Conservation (phyloP, 2,888 invertebrate genomes). For the Latrodectus hesperus region DNA sequence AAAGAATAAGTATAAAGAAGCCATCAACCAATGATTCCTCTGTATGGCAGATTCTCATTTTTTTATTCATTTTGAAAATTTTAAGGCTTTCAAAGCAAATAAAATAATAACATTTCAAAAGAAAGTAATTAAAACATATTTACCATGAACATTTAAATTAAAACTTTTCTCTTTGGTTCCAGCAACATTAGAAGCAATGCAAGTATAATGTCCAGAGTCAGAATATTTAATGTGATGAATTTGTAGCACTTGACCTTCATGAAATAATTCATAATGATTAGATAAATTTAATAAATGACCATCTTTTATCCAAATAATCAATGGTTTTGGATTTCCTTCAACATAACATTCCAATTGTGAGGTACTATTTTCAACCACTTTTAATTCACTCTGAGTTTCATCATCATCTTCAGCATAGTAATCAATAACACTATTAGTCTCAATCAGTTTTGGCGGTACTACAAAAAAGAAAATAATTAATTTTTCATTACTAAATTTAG, state of each 20-base stretch:
- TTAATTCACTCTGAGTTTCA: constrained; percentile 49
- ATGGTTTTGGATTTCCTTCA: constrained; percentile 72
- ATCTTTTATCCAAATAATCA: constrained; percentile 72
- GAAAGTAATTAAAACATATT: constrained; percentile 1
- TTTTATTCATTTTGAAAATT: neutral
- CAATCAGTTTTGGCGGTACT: constrained; percentile 59
- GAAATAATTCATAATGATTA: constrained; percentile 43
- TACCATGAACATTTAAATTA: constrained; percentile 60
- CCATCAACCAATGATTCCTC: no score
- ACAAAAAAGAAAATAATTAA: neutral
- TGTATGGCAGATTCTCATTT: no score
- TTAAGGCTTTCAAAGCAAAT: neutral
- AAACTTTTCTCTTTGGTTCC: constrained; percentile 76
- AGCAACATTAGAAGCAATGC: constrained; percentile 79
- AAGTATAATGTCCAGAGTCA: constrained; percentile 79
- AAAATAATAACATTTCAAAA: neutral
- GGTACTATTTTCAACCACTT: constrained; percentile 68
- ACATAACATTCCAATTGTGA: constrained; percentile 59
- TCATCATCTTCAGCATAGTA: constrained; percentile 60
- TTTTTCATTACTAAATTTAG: neutral
- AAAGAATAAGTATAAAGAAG: no score
- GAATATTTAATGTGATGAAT: constrained; percentile 30
- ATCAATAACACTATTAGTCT: constrained; percentile 59
- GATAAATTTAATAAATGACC: constrained; percentile 34
- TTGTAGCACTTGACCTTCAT: constrained; percentile 48